Evolutionary conservation across 2,113 vertebrate species (phyloP).

Genomic region (Rhineura floridana): DNA sequence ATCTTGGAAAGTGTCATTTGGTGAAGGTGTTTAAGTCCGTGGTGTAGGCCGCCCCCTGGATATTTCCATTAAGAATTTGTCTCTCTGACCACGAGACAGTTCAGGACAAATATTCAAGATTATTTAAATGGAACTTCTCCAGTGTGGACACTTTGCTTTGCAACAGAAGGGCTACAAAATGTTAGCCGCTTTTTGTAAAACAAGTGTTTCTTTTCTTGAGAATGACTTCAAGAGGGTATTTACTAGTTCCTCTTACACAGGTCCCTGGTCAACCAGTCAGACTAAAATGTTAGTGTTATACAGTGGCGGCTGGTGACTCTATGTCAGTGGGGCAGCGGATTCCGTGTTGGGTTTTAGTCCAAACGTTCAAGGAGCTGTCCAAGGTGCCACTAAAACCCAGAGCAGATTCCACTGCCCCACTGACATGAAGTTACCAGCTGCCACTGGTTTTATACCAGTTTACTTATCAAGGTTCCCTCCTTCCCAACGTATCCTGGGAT

Average conservation of each 20-base stretch:
- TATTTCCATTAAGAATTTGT: background rate
- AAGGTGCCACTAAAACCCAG: too few species aligned
- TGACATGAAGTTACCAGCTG: too few species aligned
- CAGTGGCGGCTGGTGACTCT: too few species aligned
- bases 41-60: background rate
- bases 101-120: background rate
- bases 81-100: background rate
- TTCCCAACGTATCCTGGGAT: background rate
- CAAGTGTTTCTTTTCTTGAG: background rate
- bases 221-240: background rate
- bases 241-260: background rate
- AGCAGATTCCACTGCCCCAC: too few species aligned
- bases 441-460: background rate
- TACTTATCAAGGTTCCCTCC: background rate
- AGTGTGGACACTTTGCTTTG: background rate
- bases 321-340: too few species aligned
- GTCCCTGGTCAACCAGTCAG: background rate
- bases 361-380: too few species aligned
- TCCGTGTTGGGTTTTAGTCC: too few species aligned
- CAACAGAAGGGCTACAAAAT: background rate
- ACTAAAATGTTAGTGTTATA: too few species aligned
- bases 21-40: background rate
- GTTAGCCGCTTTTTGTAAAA: background rate
- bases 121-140: background rate
- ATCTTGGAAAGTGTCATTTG: background rate